Conservation (phyloP, 2,888 invertebrate genomes). For the Caprella mutica region DNA sequence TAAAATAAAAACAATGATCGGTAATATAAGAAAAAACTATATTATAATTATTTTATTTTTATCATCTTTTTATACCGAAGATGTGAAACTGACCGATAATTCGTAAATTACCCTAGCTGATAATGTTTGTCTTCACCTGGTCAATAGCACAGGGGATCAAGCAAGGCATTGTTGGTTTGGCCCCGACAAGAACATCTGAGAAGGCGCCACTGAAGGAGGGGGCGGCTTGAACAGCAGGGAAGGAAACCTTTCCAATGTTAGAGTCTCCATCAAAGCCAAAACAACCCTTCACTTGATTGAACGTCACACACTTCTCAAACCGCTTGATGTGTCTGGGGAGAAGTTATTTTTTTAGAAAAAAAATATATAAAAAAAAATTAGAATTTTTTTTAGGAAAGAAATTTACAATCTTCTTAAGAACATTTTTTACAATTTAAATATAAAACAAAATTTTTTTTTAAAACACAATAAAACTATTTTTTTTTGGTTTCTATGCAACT, state of each 20-base stretch:
- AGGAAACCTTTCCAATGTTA: slow-evolving; percentile 90
- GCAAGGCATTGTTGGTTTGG: slow-evolving; percentile 63
- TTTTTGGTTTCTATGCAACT: too few relatives aligned
- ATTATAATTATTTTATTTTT: too few relatives aligned
- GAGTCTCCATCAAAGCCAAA: slow-evolving; percentile 96
- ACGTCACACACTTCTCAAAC: slow-evolving; percentile 88
- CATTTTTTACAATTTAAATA: too few relatives aligned
- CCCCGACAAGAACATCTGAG: slow-evolving; percentile 74
- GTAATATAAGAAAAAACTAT: too few relatives aligned
- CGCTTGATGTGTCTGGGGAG: slow-evolving; percentile 40
- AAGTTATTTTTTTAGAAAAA: not conserved
- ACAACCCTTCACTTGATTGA: slow-evolving; percentile 94
- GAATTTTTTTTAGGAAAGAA: not conserved
- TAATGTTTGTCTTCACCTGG: slow-evolving; percentile 54
- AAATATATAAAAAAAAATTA: not conserved
- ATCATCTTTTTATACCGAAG: too few relatives aligned
- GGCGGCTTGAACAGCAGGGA: slow-evolving; percentile 92
- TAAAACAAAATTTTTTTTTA: not conserved
- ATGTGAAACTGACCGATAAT: too few relatives aligned
- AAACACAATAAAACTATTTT: too few relatives aligned
- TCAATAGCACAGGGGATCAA: slow-evolving; percentile 98
- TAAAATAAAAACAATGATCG: too few relatives aligned
- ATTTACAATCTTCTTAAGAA: too few relatives aligned
- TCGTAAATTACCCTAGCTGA: too few relatives aligned
- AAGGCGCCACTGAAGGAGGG: slow-evolving; percentile 82